phyloP scores from a whole-genome alignment of 2,888 invertebrate species.

The Drosophila affinis region DNA sequence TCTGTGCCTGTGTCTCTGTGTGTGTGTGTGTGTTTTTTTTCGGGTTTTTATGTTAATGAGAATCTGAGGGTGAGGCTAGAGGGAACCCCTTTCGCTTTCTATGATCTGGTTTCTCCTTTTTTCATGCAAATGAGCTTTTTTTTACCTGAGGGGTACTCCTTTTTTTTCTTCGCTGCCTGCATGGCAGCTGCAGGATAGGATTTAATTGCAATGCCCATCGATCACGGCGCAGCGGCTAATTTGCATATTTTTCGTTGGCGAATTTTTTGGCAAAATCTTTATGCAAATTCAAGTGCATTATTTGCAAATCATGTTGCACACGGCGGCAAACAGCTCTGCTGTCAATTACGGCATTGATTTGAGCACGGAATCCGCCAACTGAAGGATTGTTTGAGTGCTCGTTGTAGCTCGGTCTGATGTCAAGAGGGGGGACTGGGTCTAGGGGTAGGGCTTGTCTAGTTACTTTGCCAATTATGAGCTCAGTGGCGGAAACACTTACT shows the following conservation, averaged over 20 bases:
- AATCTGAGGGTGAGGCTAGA: conserved; percentile 28
- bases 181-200: conserved; percentile 58
- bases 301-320: conserved; percentile 81
- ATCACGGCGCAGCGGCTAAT: conserved; percentile 51
- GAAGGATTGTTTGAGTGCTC: conserved; percentile 58
- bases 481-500: conserved; percentile 39
- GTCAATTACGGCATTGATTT: conserved; percentile 73
- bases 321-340: conserved; percentile 63
- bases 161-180: conserved; percentile 27
- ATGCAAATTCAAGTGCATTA: conserved; percentile 82
- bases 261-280: conserved; percentile 41
- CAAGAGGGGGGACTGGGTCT: too few species aligned
- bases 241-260: conserved; percentile 63
- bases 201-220: conserved; percentile 64
- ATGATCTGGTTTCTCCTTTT: conserved; percentile 46
- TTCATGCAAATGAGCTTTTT: conserved; percentile 76
- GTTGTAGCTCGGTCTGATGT: not conserved
- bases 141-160: conserved; percentile 59
- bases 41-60: conserved; percentile 79
- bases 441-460: conserved; percentile 10
- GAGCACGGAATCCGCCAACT: conserved; percentile 10
- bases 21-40: conserved; percentile 8
- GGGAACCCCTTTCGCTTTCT: conserved; percentile 67
- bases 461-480: conserved; percentile 62
- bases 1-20: not conserved